Conservation (phyloP, 1,140 invertebrate genomes). For the Proales similis region DNA sequence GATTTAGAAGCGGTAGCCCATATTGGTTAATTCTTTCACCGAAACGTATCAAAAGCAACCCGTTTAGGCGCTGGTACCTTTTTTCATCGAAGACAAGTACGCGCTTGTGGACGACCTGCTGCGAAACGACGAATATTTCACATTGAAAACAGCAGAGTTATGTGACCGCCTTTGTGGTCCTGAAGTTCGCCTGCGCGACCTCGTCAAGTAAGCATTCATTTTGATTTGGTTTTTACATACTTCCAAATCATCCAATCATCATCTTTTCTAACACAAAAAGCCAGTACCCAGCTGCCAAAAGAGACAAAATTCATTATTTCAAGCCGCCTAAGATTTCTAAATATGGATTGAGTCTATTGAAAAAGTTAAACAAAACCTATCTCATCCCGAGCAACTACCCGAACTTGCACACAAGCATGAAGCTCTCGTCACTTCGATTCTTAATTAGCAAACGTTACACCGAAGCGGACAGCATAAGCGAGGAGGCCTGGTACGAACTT, state of each 20-base stretch:
- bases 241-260: background rate
- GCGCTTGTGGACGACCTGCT: conserved; percentile 20
- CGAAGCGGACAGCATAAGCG: conserved; percentile 21
- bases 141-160: conserved; percentile 3
- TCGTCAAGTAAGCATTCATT: conserved; percentile 23
- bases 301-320: conserved; percentile 27
- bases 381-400: background rate
- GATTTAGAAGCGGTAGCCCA: no score
- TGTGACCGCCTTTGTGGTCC: conserved; percentile 12
- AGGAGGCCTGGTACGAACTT: conserved; percentile 18
- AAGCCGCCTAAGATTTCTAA: conserved; percentile 13
- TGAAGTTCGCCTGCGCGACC: conserved; percentile 6
- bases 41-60: no score
- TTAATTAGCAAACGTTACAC: conserved; percentile 17
- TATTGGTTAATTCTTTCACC: no score
- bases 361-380: conserved; percentile 20
- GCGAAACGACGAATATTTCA: conserved; percentile 2
- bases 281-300: no score
- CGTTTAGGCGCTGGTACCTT: conserved; percentile 11
- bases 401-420: conserved; percentile 1
- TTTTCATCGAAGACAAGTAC: conserved; percentile 32
- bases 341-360: conserved; percentile 10
- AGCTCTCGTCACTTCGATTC: conserved; percentile 21
- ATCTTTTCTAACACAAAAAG: conserved; percentile 14
- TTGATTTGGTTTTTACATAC: background rate